Evolutionary conservation across 2,888 invertebrate species (phyloP).

Genomic region (Lampropteryx suffumata): DNA sequence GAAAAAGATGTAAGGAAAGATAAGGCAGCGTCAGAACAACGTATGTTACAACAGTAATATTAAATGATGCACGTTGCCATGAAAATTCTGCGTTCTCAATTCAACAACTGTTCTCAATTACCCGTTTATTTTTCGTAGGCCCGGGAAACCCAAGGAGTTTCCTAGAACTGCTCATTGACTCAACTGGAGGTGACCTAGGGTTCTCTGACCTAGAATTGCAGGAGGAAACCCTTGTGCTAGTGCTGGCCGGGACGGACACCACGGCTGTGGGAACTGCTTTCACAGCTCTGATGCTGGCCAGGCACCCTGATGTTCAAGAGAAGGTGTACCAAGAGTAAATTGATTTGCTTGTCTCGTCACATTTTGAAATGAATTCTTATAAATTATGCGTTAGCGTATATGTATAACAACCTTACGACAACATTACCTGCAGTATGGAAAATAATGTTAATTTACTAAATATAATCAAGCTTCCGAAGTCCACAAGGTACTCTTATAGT

Average conservation of each 20-base stretch:
- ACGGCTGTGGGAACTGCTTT: conserved; percentile 49
- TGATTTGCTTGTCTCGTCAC: no score
- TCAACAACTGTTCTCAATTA: no score
- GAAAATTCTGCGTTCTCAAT: no score
- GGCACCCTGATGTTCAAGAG: conserved; percentile 48
- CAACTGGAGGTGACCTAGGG: conserved; percentile 35
- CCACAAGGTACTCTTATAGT: no score
- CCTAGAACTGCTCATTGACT: conserved; percentile 48
- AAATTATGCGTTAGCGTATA: no score
- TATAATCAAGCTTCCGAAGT: no score
- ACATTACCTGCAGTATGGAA: no score
- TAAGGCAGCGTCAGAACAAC: conserved; percentile 19
- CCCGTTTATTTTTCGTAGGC: conserved; percentile 21
- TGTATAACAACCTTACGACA: no score
- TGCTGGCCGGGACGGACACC: conserved; percentile 57
- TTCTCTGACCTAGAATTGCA: conserved; percentile 44
- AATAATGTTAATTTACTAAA: no score
- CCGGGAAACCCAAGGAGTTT: conserved; percentile 38
- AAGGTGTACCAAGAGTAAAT: conserved; percentile 53
- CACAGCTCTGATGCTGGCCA: conserved; percentile 44
- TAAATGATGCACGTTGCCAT: no score
- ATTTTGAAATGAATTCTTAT: no score
- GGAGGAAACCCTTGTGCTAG: conserved; percentile 50
- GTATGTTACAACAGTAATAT: conserved; percentile 4
- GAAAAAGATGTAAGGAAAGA: conserved; percentile 15